Evolutionary conservation across 2,888 invertebrate species (phyloP), one percentile per base, ranked within the genome.

Genomic region (Aleiodes testaceus): DNA sequence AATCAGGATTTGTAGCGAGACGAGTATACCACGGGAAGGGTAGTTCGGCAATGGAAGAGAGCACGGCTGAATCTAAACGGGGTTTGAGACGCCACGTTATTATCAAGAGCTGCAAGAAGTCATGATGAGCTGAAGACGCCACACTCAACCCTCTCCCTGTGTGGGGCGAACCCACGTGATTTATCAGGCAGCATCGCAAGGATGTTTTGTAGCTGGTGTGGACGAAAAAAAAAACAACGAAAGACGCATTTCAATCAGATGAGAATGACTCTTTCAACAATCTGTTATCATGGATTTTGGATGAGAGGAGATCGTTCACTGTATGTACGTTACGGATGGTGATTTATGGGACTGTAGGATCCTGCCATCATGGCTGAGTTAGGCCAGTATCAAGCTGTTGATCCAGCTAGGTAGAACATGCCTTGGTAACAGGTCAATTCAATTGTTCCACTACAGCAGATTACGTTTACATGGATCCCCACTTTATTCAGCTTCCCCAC

Each of bases 1-100:
- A 88, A 88, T 88, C 88, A 88, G 88, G 88, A 88, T 88, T 88
- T 88, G 88, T 88, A 87, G 88, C 86, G 84, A 85, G 55, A 63
- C 50, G 71, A 64, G 75, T 63, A 70, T 61, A 11, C 20, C 36
- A 53, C 26, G 66, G 74, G 36, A 9, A 36, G 36, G 75, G 69
- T 73, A 66, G 73, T 74, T 78, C 70, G 72, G 71, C 73, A 36
- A 72, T 65, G 69, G 16, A 70, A 74, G 75, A 68, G 53, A 53
- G 53, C 53, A 67, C 70, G 73, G 49, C 75, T 47, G 74, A 53
- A 36, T 36, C 36, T 14, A 16, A 47, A 11, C 45, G 45, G 63
- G 53, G 63, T 45, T 65, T 79, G 82, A 82, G 83, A 83, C 81
- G 81, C 81, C 81, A 80, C 12, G 79, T 84, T 84, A 84, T 87